Conservation (phyloP, 2,113 vertebrate genomes). For the Falco punctatus region DNA sequence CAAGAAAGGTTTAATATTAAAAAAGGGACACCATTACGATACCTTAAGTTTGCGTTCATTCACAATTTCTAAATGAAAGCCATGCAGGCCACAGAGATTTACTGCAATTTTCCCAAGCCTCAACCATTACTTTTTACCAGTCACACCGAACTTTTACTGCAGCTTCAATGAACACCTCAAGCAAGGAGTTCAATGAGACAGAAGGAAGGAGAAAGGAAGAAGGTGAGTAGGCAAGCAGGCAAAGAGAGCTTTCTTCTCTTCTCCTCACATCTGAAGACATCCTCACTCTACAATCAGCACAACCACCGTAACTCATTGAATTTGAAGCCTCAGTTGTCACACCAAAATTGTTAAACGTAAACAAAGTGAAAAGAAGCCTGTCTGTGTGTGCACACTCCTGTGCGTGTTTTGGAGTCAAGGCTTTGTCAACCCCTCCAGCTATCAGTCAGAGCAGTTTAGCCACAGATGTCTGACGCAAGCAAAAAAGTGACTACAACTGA, state of each 20-base stretch:
- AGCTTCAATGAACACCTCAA: neutral
- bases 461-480: neutral
- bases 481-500: neutral
- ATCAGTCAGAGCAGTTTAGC: neutral
- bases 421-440: neutral
- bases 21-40: neutral
- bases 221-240: neutral
- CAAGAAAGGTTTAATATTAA: neutral
- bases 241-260: neutral
- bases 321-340: neutral
- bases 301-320: neutral
- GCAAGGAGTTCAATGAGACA: neutral
- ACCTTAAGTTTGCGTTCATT: neutral
- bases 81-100: neutral
- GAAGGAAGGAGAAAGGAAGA: neutral
- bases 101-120: neutral
- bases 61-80: neutral
- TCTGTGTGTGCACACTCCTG: rapidly evolving
- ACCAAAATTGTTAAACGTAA: neutral
- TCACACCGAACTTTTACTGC: neutral
- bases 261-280: neutral
- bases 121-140: neutral
- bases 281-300: neutral
- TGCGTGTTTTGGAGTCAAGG: neutral
- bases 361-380: neutral